These are phyloP conservation scores for Proisotoma minuta DNA, from an alignment of 2,888 invertebrate genomes.

Conservation along the genomic window DNA sequence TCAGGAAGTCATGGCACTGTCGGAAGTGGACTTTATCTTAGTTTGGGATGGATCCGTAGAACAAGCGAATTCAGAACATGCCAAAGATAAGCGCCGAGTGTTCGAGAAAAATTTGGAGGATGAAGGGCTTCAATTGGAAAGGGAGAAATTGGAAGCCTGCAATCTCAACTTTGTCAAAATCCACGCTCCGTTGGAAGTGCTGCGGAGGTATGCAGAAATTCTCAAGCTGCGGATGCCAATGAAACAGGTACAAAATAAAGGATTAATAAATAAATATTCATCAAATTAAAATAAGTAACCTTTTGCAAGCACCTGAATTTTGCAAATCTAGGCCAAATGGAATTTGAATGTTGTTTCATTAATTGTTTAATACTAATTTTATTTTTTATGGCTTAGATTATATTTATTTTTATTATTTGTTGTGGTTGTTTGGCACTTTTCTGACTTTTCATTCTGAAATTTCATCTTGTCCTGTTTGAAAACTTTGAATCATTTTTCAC, in stretches of 20 bases:
- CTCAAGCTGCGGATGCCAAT: constrained; percentile 89
- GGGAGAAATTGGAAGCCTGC: constrained; percentile 61
- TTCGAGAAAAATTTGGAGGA: constrained; percentile 68
- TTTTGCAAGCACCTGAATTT: no score
- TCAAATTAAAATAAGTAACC: no score
- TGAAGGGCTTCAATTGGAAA: constrained; percentile 71
- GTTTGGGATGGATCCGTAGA: constrained; percentile 65
- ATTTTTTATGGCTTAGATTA: no score
- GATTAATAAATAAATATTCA: constrained; percentile 2
- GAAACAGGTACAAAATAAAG: constrained; percentile 63
- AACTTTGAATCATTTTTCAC: no score
- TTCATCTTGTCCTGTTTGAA: no score
- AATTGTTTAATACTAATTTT: no score
- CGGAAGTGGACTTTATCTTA: constrained; percentile 50
- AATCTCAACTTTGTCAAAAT: constrained; percentile 80
- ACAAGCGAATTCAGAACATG: constrained; percentile 51
- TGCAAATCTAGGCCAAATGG: no score
- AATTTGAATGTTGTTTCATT: no score
- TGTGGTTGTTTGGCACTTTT: no score
- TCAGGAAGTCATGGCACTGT: constrained; percentile 43
- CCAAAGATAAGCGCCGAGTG: constrained; percentile 55
- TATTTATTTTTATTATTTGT: no score
- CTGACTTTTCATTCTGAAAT: no score
- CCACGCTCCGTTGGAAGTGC: constrained; percentile 76
- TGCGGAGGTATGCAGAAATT: constrained; percentile 83